Base-by-base conservation (phyloP, 2,888 invertebrate species). In the Phania funesta region DNA sequence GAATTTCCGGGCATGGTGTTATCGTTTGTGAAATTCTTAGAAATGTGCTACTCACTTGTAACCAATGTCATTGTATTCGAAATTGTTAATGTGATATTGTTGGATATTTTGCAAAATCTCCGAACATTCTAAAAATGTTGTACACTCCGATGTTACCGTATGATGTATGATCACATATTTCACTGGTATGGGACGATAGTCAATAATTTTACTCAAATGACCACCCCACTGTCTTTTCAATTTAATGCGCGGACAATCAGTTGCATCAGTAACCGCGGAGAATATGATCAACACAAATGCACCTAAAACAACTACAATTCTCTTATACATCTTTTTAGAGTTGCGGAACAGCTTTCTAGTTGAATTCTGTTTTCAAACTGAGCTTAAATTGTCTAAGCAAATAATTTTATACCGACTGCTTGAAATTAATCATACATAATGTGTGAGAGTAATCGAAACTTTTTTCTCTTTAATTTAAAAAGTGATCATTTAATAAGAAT, bases 151-250 rank as follows among this genome's bases (percentile, higher is more conserved):
- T 0, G 92, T 92, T 0, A 90, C 93, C 0, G 94, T 93, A 84
- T 94, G 93, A 86, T 93, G 93, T 64, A 94, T 92, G 74, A 94
- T 88, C 41, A 93, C 93, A 81, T 92, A 91, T 48, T 91, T 89
- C 1, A 94, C 89, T 0, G 94, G 94, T n/a, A 93, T 87, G 1
- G 92, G 90, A 26, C 93, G 91, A 86, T 94, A 94, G 71, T 93
- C 91, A 4, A 94, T 89, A 6, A 90, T 89, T 3, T 85, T 85
- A 0, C 93, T 90, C 1, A 87, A 87, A 58, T 91, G 87, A 0
- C 92, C 94, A n/a, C 92, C 93, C 95, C 95, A 95, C 64, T 92
- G 90, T 0, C 89, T 88, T 85, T 93, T 93, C 1, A 91, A 88
- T 16, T 94, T 91, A 9, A 94, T 92, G 20, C 90, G 89, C 8